Conservation (phyloP, 2,888 invertebrate species). For the Toxonevra muliebris region DNA sequence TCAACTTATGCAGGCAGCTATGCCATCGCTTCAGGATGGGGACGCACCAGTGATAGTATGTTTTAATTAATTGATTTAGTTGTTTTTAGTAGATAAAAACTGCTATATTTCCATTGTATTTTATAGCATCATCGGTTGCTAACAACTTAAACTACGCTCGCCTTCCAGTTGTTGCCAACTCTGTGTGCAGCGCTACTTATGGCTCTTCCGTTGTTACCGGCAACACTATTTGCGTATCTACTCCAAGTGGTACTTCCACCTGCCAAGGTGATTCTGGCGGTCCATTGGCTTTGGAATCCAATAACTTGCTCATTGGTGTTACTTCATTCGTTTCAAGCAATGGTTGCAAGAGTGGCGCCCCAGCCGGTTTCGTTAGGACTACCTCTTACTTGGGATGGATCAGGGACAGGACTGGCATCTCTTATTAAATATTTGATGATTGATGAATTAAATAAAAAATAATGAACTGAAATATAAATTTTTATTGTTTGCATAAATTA, state of each 20-base stretch:
- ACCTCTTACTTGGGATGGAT: slow-evolving; percentile 55
- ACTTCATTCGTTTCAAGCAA: slow-evolving; percentile 49
- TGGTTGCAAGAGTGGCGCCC: slow-evolving; percentile 46
- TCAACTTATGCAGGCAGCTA: slow-evolving; percentile 53
- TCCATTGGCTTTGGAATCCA: slow-evolving; percentile 50
- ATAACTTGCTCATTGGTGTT: slow-evolving; percentile 46
- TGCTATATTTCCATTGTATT: too few species aligned
- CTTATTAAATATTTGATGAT: too few species aligned
- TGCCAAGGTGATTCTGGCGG: slow-evolving; percentile 61
- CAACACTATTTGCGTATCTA: slow-evolving; percentile 53
- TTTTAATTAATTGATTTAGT: too few species aligned
- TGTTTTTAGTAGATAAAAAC: too few species aligned
- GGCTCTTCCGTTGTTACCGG: slow-evolving; percentile 35
- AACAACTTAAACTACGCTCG: slow-evolving; percentile 55
- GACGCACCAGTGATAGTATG: slow-evolving; percentile 56
- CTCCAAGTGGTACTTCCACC: slow-evolving; percentile 46
- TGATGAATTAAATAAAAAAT: too few species aligned
- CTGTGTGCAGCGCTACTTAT: slow-evolving; percentile 50
- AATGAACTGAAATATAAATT: too few species aligned
- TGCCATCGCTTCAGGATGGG: slow-evolving; percentile 66
- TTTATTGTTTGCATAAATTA: too few species aligned
- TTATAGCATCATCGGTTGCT: too few species aligned
- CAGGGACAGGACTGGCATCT: slow-evolving; percentile 42
- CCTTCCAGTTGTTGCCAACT: slow-evolving; percentile 56
- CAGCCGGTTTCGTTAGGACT: slow-evolving; percentile 50